Percentiles rank a stretch among this genome's conserved stretches.
Conservation (phyloP, 2,113 vertebrate genomes). For the Brienomyrus brachyistius region DNA sequence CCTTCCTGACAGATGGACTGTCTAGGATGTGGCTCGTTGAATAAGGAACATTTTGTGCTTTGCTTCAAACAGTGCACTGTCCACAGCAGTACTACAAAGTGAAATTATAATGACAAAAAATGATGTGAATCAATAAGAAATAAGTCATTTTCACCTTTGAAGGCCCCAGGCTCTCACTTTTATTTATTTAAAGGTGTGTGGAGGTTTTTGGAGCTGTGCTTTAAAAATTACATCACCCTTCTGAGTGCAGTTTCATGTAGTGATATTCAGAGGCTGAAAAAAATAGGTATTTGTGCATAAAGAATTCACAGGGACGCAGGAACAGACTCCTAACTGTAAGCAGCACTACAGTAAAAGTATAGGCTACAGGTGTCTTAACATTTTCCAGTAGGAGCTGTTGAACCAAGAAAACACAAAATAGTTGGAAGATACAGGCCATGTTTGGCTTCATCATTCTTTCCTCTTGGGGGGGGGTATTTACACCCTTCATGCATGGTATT, state of each 20-base stretch:
- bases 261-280: slow-evolving; percentile 56
- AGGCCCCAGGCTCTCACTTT: slow-evolving; percentile 59
- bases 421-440: background rate
- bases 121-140: slow-evolving; percentile 43
- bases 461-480: slow-evolving; percentile 38
- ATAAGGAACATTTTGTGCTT: slow-evolving; percentile 11
- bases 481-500: background rate
- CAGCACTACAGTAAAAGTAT: slow-evolving; percentile 42
- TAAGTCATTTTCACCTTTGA: slow-evolving; percentile 46
- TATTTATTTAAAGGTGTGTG: slow-evolving; percentile 71
- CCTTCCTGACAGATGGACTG: background rate
- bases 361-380: slow-evolving; percentile 55
- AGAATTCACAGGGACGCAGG: slow-evolving; percentile 58
- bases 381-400: slow-evolving; percentile 56
- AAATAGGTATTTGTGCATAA: slow-evolving; percentile 48
- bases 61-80: background rate
- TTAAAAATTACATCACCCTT: slow-evolving; percentile 66
- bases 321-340: slow-evolving; percentile 31
- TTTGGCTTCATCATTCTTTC: slow-evolving; percentile 38
- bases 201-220: slow-evolving; percentile 60
- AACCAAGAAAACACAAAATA: background rate
- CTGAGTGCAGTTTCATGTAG: slow-evolving; percentile 69
- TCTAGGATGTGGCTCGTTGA: slow-evolving; percentile 30
- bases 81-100: slow-evolving; percentile 40
- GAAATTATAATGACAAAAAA: slow-evolving; percentile 57